A percentile compares a stretch with the other conserved stretches of the same genome.
These are phyloP conservation scores for Platysternon megacephalum DNA, from an alignment of 2,113 vertebrate genomes.

Conservation along the genomic window DNA sequence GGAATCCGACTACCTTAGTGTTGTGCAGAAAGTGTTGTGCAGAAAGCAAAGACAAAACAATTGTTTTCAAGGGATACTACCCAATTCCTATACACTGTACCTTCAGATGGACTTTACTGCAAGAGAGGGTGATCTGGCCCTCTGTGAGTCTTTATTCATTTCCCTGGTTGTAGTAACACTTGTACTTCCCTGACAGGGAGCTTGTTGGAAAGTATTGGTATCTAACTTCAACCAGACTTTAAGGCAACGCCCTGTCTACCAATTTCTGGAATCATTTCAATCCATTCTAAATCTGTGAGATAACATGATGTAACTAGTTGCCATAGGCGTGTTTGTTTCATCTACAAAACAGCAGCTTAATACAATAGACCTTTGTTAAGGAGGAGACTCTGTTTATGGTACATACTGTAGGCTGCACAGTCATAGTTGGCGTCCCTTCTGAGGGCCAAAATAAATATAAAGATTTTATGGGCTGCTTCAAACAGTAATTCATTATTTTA, in stretches of 20 bases:
- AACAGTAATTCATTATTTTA: background rate
- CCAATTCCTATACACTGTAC: background rate
- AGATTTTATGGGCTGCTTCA: background rate
- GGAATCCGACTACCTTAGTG: background rate
- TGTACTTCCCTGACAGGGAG: background rate
- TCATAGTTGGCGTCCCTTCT: background rate
- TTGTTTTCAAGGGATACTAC: background rate
- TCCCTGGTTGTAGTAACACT: background rate
- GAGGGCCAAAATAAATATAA: background rate
- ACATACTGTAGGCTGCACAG: background rate
- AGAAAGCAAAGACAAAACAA: background rate
- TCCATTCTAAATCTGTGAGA: background rate
- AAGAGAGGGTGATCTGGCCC: background rate
- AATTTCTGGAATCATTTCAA: background rate
- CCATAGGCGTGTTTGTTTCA: background rate
- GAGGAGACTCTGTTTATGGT: background rate
- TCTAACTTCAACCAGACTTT: background rate
- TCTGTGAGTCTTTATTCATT: background rate
- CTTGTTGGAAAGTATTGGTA: background rate
- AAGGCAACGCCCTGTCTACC: background rate
- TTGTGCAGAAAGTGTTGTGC: background rate
- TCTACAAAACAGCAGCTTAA: background rate
- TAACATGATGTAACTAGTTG: background rate
- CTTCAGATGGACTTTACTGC: background rate
- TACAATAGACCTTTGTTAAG: background rate